These are phyloP conservation scores for Noctua janthe DNA, from an alignment of 2,888 invertebrate species.

Conservation along the genomic window DNA sequence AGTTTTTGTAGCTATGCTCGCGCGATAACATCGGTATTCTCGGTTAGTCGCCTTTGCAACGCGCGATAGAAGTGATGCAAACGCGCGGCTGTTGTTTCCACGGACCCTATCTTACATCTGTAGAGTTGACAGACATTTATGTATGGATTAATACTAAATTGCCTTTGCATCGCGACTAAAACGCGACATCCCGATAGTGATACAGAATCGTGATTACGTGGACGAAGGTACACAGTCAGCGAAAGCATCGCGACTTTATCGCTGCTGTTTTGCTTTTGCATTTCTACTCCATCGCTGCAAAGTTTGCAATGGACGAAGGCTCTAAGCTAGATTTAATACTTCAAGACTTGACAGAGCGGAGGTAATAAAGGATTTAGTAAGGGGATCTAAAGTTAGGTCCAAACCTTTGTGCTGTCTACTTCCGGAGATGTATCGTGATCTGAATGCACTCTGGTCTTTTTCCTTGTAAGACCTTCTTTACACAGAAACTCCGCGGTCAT, in stretches of 20 bases:
- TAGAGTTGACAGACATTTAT: background rate
- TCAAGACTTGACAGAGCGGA: background rate
- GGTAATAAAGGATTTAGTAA: background rate
- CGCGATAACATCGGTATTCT: background rate
- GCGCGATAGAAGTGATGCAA: background rate
- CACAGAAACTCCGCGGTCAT: background rate
- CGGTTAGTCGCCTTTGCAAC: background rate
- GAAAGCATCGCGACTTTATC: no score
- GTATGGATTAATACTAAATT: background rate
- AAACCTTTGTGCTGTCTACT: background rate
- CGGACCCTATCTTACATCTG: background rate
- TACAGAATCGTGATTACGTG: background rate
- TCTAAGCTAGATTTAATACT: background rate
- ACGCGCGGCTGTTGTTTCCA: background rate
- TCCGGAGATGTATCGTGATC: background rate
- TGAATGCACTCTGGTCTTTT: background rate
- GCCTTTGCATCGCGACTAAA: background rate
- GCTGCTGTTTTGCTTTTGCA: background rate
- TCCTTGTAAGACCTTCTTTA: no score
- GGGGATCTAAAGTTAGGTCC: background rate
- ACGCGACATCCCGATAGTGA: no score
- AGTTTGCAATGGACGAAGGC: background rate
- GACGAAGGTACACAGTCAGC: background rate
- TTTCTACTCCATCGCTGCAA: background rate
- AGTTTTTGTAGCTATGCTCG: background rate